phyloP scores from a whole-genome alignment of 1,140 invertebrate genomes.

The Heliothis virescens region DNA sequence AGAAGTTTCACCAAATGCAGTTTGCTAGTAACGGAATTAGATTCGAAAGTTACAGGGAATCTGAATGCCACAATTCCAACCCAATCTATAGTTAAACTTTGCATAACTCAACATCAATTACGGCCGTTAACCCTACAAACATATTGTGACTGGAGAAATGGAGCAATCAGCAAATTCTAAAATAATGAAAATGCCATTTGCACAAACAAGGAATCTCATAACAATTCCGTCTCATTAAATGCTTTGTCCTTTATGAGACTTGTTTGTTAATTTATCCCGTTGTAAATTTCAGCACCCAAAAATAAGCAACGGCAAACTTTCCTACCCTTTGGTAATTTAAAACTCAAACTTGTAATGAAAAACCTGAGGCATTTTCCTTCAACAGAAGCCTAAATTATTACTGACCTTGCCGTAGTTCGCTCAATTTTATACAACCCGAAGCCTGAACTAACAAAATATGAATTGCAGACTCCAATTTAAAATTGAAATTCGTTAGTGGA shows the following conservation, averaged over 20 bases:
- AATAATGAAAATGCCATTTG: not conserved
- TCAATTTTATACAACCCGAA: not conserved
- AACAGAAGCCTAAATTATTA: constrained; percentile 2
- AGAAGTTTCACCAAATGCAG: no score
- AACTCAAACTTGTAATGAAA: constrained; percentile 5
- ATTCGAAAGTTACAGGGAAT: no score
- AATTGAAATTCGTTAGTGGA: constrained; percentile 15
- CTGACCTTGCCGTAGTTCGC: not conserved
- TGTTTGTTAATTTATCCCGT: not conserved
- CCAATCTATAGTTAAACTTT: not conserved
- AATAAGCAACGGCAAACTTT: constrained; percentile 6
- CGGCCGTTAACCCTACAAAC: not conserved
- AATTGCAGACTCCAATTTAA: constrained; percentile 15
- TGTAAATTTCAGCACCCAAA: not conserved
- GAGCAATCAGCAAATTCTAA: not conserved
- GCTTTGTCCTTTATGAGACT: not conserved
- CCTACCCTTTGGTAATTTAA: not conserved
- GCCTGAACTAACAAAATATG: constrained; percentile 8
- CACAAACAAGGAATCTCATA: constrained; percentile 11
- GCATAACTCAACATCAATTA: not conserved
- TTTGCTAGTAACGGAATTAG: no score
- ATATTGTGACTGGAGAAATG: not conserved
- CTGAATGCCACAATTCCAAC: no score
- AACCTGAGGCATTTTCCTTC: not conserved
- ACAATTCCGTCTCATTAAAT: not conserved